phyloP scores from a whole-genome alignment of 2,888 invertebrate genomes.

The Erebia ligea region DNA sequence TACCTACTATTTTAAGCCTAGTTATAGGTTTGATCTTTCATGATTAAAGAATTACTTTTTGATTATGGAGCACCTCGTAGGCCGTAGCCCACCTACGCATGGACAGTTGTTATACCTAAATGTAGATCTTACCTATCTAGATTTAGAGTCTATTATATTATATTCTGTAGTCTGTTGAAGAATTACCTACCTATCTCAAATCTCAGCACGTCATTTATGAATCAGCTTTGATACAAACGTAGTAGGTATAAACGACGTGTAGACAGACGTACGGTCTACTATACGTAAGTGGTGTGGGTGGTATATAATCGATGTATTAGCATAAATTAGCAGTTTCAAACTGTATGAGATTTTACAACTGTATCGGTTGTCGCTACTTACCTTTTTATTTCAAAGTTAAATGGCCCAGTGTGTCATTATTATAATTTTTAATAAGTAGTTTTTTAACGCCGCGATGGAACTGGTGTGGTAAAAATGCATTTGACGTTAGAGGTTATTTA shows the following conservation, averaged over 20 bases:
- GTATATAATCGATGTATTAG: neutral
- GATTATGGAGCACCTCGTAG: neutral
- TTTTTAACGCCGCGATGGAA: too few relatives aligned
- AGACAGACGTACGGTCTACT: too few relatives aligned
- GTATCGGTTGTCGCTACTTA: neutral
- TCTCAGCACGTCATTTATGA: neutral
- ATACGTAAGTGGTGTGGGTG: neutral
- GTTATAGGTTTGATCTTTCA: neutral
- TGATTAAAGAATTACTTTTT: neutral
- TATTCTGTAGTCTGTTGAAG: too few relatives aligned
- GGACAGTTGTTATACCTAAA: neutral
- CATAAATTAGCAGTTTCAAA: neutral
- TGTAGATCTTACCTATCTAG: neutral
- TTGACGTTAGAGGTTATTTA: too few relatives aligned
- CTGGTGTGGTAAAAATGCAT: too few relatives aligned
- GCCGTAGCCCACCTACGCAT: neutral
- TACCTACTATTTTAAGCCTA: too few relatives aligned
- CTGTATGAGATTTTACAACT: neutral
- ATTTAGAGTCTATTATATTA: neutral
- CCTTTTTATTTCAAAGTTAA: neutral
- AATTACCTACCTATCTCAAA: neutral
- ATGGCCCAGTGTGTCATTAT: neutral
- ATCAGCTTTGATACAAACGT: neutral
- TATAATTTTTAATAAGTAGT: neutral
- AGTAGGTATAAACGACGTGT: neutral